Evolutionary conservation across 1,140 invertebrate genomes (phyloP).

Genomic region (Drosophila mojavensis): DNA sequence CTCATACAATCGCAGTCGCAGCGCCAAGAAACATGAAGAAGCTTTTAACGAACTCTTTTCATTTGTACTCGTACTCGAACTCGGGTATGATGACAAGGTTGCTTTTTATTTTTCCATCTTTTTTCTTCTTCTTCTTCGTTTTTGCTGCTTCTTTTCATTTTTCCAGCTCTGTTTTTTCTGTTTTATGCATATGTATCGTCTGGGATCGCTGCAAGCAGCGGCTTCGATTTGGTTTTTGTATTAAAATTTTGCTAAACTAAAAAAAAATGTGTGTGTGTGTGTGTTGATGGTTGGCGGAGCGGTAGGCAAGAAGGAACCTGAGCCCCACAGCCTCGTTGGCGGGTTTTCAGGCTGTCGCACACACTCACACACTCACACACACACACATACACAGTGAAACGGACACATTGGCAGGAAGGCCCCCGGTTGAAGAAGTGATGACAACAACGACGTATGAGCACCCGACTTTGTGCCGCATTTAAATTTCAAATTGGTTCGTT

Average conservation of each 20-base stretch:
- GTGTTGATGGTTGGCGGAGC: constrained; percentile 25
- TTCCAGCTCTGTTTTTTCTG: constrained; percentile 37
- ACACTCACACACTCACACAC: constrained; percentile 4
- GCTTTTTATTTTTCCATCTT: constrained; percentile 41
- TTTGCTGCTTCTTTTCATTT: constrained; percentile 21
- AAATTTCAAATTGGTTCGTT: constrained; percentile 82
- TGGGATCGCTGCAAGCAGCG: constrained; percentile 61
- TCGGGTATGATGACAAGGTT: constrained; percentile 72
- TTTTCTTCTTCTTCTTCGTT: constrained; percentile 22
- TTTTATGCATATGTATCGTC: constrained; percentile 78
- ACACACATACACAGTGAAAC: neutral
- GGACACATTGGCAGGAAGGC: constrained; percentile 51
- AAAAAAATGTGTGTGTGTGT: constrained; percentile 59
- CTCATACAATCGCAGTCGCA: constrained; percentile 11
- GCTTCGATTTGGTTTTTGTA: constrained; percentile 67
- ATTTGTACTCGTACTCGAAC: constrained; percentile 72
- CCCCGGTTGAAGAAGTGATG: constrained; percentile 72
- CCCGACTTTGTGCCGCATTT: constrained; percentile 79
- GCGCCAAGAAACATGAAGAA: constrained; percentile 75
- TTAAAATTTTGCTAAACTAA: constrained; percentile 77
- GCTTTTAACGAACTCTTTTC: constrained; percentile 82
- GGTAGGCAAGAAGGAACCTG: constrained; percentile 16
- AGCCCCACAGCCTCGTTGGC: constrained; percentile 20
- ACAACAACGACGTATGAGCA: constrained; percentile 79
- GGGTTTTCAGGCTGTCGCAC: constrained; percentile 13